Evolutionary conservation across 2,888 invertebrate genomes (phyloP).

Genomic region (Trisateles emortualis): DNA sequence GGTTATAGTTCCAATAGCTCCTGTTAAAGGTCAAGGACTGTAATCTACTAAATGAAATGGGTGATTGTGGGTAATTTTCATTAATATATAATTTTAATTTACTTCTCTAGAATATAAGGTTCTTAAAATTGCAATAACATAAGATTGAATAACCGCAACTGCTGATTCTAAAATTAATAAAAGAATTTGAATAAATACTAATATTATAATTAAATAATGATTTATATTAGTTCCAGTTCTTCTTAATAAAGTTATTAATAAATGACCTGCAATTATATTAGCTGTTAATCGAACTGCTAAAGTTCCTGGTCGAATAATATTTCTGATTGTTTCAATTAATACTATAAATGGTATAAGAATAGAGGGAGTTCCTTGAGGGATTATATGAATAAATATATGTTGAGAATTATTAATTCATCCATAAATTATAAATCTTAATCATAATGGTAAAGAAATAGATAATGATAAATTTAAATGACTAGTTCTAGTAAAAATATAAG

Average conservation of each 20-base stretch:
- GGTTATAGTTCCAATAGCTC: constrained; percentile 87
- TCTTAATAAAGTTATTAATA: constrained; percentile 88
- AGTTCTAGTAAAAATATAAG: constrained; percentile 90
- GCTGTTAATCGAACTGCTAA: constrained; percentile 90
- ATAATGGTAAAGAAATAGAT: constrained; percentile 87
- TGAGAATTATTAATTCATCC: constrained; percentile 88
- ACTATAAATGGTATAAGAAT: constrained; percentile 91
- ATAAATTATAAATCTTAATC: constrained; percentile 89
- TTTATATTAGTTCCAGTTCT: constrained; percentile 59
- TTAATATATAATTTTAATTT: constrained; percentile 67
- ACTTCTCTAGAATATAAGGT: constrained; percentile 90
- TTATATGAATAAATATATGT: constrained; percentile 89
- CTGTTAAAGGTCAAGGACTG: constrained; percentile 89
- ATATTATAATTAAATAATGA: constrained; percentile 61
- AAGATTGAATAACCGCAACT: constrained; percentile 89
- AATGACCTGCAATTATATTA: constrained; percentile 92
- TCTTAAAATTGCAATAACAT: constrained; percentile 89
- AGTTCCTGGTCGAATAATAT: constrained; percentile 90
- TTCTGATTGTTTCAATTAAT: constrained; percentile 91
- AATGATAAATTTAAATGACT: constrained; percentile 88
- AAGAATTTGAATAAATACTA: constrained; percentile 80
- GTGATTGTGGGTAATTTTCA: constrained; percentile 85
- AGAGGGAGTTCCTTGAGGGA: constrained; percentile 89
- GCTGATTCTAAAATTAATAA: constrained; percentile 87
- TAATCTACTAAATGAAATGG: constrained; percentile 89